Evolutionary conservation across 1,140 invertebrate genomes (phyloP).

Genomic region (Babylonia areolata): DNA sequence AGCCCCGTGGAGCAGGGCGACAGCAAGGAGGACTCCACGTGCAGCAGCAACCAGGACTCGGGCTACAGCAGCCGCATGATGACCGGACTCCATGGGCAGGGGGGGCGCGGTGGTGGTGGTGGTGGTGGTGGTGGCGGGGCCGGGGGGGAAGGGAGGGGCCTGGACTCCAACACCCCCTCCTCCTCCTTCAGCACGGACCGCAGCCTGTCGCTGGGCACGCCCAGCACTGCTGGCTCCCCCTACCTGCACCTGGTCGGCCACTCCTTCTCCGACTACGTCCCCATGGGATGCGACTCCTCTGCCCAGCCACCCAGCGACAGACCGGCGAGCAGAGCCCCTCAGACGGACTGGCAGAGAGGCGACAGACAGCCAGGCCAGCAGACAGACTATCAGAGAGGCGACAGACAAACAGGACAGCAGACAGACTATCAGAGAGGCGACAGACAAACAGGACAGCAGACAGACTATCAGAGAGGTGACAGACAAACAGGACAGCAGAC

Average conservation of each 20-base stretch:
- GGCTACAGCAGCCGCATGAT: conserved; percentile 67
- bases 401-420: neutral
- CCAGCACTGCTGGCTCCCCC: conserved; percentile 64
- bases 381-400: neutral
- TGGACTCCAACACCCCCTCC: conserved; percentile 65
- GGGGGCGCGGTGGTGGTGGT: neutral
- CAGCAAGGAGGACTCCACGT: conserved; percentile 64
- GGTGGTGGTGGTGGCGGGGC: neutral
- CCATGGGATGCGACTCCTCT: neutral
- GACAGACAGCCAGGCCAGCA: no score
- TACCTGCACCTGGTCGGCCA: conserved; percentile 39
- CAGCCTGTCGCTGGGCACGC: conserved; percentile 49
- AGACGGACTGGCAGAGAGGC: neutral
- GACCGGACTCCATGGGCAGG: neutral
- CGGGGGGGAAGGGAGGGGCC: conserved; percentile 43
- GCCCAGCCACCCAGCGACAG: neutral
- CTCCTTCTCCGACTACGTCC: conserved; percentile 25
- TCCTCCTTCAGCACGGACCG: conserved; percentile 70
- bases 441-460: no score
- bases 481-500: neutral
- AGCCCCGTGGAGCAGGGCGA: conserved; percentile 26
- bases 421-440: no score
- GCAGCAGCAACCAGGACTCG: conserved; percentile 73
- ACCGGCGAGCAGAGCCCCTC: neutral
- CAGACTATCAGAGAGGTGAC: neutral